phyloP scores from a whole-genome alignment of 2,797 vertebrate species.

The Tragopan temminckii region DNA sequence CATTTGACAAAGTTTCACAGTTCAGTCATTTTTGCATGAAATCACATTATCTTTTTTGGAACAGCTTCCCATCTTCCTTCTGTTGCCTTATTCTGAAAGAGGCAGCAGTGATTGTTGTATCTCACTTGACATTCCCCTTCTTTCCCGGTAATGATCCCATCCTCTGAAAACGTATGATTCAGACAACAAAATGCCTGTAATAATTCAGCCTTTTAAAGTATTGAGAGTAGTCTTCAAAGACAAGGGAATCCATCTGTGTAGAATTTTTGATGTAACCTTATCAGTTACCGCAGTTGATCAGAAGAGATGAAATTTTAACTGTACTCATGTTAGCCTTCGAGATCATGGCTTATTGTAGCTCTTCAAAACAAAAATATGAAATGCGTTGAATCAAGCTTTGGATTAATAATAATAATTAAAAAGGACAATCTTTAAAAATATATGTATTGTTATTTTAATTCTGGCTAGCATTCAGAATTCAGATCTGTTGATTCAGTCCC shows the following conservation, averaged over 20 bases:
- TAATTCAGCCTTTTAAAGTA: not conserved
- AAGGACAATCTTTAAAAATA: not conserved
- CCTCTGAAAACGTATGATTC: not conserved
- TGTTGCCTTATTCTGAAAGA: not conserved
- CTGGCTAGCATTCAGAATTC: not conserved
- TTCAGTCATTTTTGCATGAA: not conserved
- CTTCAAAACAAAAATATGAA: not conserved
- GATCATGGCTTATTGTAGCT: not conserved
- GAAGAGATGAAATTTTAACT: not conserved
- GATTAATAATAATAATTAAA: not conserved
- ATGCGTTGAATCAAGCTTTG: not conserved
- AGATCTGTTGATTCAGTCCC: not conserved
- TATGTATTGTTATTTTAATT: not conserved
- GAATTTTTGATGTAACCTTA: not conserved
- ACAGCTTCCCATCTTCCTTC: not conserved
- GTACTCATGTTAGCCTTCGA: not conserved
- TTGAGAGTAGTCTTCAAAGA: not conserved
- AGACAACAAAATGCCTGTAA: not conserved
- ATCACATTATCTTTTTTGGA: not conserved
- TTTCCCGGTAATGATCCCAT: not conserved
- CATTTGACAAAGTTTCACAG: not conserved
- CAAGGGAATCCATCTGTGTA: not conserved
- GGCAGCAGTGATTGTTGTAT: not conserved
- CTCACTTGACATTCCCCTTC: not conserved
- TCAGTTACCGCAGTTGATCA: not conserved